Evolutionary conservation across 2,797 vertebrate species (phyloP), one percentile per base, ranked within the genome.

Genomic region (Pipistrellus kuhlii): DNA sequence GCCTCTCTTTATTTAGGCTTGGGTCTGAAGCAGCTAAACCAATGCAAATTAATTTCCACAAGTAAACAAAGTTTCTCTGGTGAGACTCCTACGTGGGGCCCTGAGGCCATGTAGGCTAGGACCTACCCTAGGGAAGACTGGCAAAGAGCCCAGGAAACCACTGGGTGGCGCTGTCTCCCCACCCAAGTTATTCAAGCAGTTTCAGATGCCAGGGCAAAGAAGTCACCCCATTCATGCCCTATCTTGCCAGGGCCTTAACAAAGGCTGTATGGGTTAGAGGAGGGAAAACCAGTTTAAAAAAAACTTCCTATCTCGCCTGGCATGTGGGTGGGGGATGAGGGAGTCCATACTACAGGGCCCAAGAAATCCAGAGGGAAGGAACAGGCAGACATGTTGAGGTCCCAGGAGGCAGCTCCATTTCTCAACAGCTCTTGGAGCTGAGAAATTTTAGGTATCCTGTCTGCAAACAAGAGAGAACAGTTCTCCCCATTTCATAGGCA

Each of bases 141-240:
- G 55, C 73, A 85, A 78, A 64, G 41, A 94, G 81, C 68, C 20
- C 32, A 95, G 1, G 44, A 4, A 69, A 62, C 94, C 95, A 95
- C 96, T 96, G 93, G 95, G 94, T 93, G 96, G 96, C 78, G 85
- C 95, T 95, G 88, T 96, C 92, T 92, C 92, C 93, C 96, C 93
- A 96, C 27, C 83, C 92, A 96, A 95, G 41, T 82, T 46, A 62
- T 81, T 75, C 4, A 85, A 59, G 66, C 17, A 30, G 48, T 23
- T 89, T 94, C 90, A 91, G 85, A 96, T 96, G 91, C 92, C 94
- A 91, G 88, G 96, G 95, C 92, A 93, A 95, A 94, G 84, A 97
- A 97, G 94, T 94, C 90, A 97, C 94, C 80, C 66, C 75, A 96
- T 96, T 96, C 95, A 95, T 96, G 97, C 92, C 93, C 92, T 81